These are phyloP conservation scores for Lepidothrix coronata DNA, from an alignment of 2,113 vertebrate genomes.

Conservation along the genomic window DNA sequence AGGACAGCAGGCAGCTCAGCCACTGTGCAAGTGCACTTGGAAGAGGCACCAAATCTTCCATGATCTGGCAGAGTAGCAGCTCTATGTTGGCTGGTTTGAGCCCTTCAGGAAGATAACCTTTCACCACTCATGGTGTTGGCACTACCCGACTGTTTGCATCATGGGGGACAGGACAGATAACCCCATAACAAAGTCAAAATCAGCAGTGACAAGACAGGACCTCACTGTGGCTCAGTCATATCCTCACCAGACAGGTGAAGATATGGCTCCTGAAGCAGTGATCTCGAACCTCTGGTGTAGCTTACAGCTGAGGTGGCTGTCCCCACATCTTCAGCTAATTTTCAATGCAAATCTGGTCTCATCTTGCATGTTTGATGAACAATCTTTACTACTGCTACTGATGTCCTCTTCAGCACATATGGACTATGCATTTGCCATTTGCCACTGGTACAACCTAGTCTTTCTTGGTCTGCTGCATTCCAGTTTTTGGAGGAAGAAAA, in stretches of 20 bases:
- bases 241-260: not conserved
- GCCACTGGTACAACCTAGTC: not conserved
- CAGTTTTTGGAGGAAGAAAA: not conserved
- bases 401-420: not conserved
- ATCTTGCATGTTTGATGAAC: not conserved
- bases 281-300: not conserved
- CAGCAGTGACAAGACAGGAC: not conserved
- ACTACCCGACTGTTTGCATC: not conserved
- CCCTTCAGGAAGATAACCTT: not conserved
- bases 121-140: not conserved
- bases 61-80: not conserved
- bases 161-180: not conserved
- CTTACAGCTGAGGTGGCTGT: not conserved
- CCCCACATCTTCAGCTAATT: not conserved
- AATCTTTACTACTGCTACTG: not conserved
- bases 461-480: not conserved
- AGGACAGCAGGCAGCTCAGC: not conserved
- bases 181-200: not conserved
- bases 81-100: not conserved
- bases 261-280: accelerated
- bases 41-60: not conserved
- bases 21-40: not conserved
- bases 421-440: not conserved
- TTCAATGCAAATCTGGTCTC: not conserved
- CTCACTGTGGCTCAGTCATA: not conserved